Evolutionary conservation across 2,888 invertebrate genomes (phyloP), one percentile per base, ranked within the genome.

Genomic region (Lithosia quadra): DNA sequence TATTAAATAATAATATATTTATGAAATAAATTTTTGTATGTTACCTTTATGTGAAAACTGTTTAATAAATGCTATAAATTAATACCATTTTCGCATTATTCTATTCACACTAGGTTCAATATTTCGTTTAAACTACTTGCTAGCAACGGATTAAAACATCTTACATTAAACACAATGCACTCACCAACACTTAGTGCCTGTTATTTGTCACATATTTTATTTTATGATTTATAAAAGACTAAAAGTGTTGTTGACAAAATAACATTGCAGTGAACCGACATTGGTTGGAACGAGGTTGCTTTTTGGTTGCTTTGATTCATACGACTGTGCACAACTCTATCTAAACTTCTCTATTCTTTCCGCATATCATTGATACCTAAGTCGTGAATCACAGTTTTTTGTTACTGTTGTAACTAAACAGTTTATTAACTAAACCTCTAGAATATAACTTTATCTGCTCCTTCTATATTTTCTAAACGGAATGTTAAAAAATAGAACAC

Each of bases 21-120:
- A 93, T 93, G 83, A 91, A 84, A 88, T 86, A 88, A 88, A 75
- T 86, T 90, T 89, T 91, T 94, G 93, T 94, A 94, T 94, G 93
- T 94, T 92, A 94, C 91, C 91, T 93, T 89, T 92, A 92, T 93
- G 94, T 94, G 89, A 92, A 93, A 91, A 89, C 84, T 93, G 88
- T 93, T 93, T 90, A 94, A 94, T 94, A 94, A 94, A 94, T 84
- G 92, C 93, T 92, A 91, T 92, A 88, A 92, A 91, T 91, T 91
- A 90, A 90, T 90, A 81, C 89, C 89, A 87, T 89, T 89, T 91
- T 93, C 90, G 93, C 93, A 92, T 94, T 94, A 92, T 94, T 94
- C 87, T 60, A 24, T 24, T 28, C 56, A 56, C 56, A 28, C 24
- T 56, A 15, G 56, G 56, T n/a, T 55, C 13, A 13, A 56, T 56